phyloP scores from a whole-genome alignment of 2,888 invertebrate species.

The Nomada goodeniana region DNA sequence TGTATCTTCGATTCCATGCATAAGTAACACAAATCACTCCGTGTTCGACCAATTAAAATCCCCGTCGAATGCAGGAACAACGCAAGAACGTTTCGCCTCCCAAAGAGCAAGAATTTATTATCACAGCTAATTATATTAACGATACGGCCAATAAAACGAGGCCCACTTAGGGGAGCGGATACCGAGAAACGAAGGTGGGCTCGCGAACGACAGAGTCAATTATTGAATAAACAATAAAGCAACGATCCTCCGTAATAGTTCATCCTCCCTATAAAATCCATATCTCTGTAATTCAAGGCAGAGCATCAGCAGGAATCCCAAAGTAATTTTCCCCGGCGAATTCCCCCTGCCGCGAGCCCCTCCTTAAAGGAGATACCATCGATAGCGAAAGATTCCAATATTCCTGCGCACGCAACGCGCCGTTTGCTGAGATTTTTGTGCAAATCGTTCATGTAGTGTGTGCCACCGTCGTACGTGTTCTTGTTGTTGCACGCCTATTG shows the following conservation, averaged over 20 bases:
- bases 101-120: not conserved
- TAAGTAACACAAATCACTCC: constrained; percentile 49
- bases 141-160: not conserved
- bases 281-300: constrained; percentile 39
- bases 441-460: constrained; percentile 37
- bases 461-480: not conserved
- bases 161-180: not conserved
- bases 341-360: constrained; percentile 11
- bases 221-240: constrained; percentile 44
- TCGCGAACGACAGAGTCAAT: constrained; percentile 17
- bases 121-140: not conserved
- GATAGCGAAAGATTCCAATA: constrained; percentile 55
- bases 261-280: constrained; percentile 54
- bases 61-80: not conserved
- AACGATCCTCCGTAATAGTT: constrained; percentile 21
- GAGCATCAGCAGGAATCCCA: constrained; percentile 61
- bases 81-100: not conserved
- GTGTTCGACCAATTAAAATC: constrained; percentile 12
- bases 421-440: constrained; percentile 59
- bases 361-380: constrained; percentile 63
- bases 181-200: not conserved
- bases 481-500: constrained; percentile 19
- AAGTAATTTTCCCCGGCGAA: constrained; percentile 61
- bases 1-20: constrained; percentile 49
- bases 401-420: constrained; percentile 55